Base-by-base conservation (phyloP, 2,888 invertebrate genomes). In the Anticlea derivata region DNA sequence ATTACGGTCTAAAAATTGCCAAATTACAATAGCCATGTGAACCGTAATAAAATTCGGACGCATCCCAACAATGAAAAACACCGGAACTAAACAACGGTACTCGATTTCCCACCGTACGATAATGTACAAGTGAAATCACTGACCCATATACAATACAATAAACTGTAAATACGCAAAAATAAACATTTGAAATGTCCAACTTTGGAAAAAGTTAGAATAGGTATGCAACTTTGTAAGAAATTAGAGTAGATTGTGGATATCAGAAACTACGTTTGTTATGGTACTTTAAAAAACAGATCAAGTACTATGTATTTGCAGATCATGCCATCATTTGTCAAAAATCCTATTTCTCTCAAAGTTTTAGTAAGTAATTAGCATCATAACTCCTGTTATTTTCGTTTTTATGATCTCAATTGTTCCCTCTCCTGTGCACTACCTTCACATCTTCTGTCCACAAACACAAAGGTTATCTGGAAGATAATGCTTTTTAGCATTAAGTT, bases 31-130 rank as follows among this genome's bases (percentile, higher is more conserved):
- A 39, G 44, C 39, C 44, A 39, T 53, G 53, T 35, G 53, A 48
- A 53, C 53, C 3, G 53, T 44, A 31, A 44, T 48, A 37, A 38
- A 48, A 34, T 45, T 48, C 39, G 35, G 48, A 51, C 7, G 31
- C 37, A 45, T 31, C 20, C 38, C 45, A 50, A 54, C 55, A 58
- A 58, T 41, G 27, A 20, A 34, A 49, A 55, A 55, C 44, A 35
- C 52, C 48, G 54, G 54, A 58, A 50, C 49, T 38, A 50, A 61
- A 61, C 55, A 61, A 56, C 60, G 51, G 61, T 33, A 48, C 27
- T 26, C 44, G 44, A 49, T 61, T 59, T 56, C 52, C 58, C 55
- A 58, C 41, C 34, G 35, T 50, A 50, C 46, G 49, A 46, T 49
- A 54, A 46, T 46, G 54, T 40, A 41, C 53, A 30, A 55, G 44